A percentile compares a stretch with the other conserved stretches of the same genome.
Conservation (phyloP, 2,888 invertebrate genomes). For the Macrosoma leucophasiata region DNA sequence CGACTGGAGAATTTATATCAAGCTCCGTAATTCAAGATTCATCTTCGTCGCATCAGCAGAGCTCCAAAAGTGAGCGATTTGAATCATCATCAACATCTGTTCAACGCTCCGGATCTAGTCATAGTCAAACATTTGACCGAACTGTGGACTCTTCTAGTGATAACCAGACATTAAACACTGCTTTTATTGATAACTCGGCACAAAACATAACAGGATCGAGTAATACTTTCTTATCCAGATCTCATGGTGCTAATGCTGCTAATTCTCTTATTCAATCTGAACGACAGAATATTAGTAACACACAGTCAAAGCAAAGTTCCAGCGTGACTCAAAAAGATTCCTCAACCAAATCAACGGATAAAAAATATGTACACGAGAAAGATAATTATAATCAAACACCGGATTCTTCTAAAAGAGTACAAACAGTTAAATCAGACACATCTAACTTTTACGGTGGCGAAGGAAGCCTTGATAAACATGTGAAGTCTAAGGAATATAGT, state of each 20-base stretch:
- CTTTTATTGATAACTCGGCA: constrained; percentile 52
- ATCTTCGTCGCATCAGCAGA: constrained; percentile 57
- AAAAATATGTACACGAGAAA: constrained; percentile 52
- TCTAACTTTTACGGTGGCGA: constrained; percentile 60
- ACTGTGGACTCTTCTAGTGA: constrained; percentile 51
- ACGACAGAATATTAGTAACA: constrained; percentile 49
- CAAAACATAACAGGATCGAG: constrained; percentile 37
- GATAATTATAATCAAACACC: constrained; percentile 42
- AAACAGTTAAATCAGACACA: constrained; percentile 46
- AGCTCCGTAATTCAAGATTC: constrained; percentile 55
- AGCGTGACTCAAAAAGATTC: constrained; percentile 29
- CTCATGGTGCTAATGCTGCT: constrained; percentile 54
- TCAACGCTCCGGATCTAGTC: constrained; percentile 55
- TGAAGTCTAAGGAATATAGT: constrained; percentile 49
- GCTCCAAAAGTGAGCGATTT: constrained; percentile 58
- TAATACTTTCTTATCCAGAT: constrained; percentile 41
- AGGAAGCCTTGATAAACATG: constrained; percentile 48
- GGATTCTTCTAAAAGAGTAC: constrained; percentile 42
- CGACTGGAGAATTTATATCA: constrained; percentile 62
- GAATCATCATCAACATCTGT: constrained; percentile 61
- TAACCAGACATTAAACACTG: constrained; percentile 63
- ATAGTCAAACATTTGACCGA: constrained; percentile 56
- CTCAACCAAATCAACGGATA: constrained; percentile 41
- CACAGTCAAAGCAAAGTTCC: constrained; percentile 37
- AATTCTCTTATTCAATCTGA: constrained; percentile 63